Base-by-base conservation (phyloP, 2,113 vertebrate species). In the Poecile atricapillus region DNA sequence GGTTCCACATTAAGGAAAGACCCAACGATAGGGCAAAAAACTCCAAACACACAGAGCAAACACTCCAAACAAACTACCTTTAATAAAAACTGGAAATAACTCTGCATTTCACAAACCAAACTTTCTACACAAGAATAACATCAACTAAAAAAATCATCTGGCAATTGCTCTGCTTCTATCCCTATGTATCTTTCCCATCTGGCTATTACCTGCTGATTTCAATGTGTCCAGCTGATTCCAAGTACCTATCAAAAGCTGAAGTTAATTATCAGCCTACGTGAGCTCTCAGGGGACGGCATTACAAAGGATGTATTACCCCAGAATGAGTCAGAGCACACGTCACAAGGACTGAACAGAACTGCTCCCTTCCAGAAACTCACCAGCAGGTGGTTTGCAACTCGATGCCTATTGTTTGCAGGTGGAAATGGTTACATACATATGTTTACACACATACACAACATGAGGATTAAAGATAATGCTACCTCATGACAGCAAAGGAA, bases 311-410 rank as follows among this genome's bases (percentile, higher is more conserved):
- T 5, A 70, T 70, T 43, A 77, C 44, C 49, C 83, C 17, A 4
- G 41, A 86, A 52, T 93, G 92, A 94, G 74, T 94, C 87, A 94
- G 75, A 75, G 41, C 9, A 46, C 63, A 25, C 1, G 1, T 70
- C 87, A 87, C 80, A n/a, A n/a, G n/a, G n/a, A n/a, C n/a, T n/a
- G n/a, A n/a, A n/a, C n/a, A 46, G 47, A 67, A 41, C 79, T 43
- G 60, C 82, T 95, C 76, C 68, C 56, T 85, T 88, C 78, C 93
- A 73, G 83, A 94, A 85, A 85, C 70, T 89, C 83, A 89, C 80
- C 95, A 95, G 87, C 91, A 97, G 89, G 88, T 95, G 87, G 90
- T 95, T 96, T 95, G 84, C 76, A 91, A 39, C 87, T 78, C 71
- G 53, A 0, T 90, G 71, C 49, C 94, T 67, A 96, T 94, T 97